These are phyloP conservation scores for Synanthedon andrenaeformis DNA, from an alignment of 2,888 invertebrate genomes.

Conservation along the genomic window DNA sequence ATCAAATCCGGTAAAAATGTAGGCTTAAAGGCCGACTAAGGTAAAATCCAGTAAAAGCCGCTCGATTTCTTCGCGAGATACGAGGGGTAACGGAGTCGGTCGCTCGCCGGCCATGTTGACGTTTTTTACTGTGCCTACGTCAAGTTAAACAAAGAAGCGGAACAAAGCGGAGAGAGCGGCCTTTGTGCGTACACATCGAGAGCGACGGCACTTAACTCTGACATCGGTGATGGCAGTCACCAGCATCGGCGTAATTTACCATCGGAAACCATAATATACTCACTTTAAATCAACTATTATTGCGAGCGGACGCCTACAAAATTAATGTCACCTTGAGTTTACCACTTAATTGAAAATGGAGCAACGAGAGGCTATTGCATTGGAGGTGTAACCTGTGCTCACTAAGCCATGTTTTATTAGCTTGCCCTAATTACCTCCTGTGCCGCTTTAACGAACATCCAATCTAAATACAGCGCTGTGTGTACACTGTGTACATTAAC, in stretches of 20 bases:
- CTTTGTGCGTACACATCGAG: constrained; percentile 55
- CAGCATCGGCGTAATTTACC: constrained; percentile 8
- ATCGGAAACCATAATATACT: constrained; percentile 3
- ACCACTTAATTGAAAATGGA: no score
- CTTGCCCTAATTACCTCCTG: constrained; percentile 56
- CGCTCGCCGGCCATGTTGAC: constrained; percentile 26
- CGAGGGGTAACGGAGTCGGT: constrained; percentile 14
- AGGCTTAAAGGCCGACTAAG: constrained; percentile 4
- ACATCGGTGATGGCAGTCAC: constrained; percentile 37
- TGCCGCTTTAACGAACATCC: constrained; percentile 43
- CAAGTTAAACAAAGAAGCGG: constrained; percentile 60
- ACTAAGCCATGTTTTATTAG: constrained; percentile 51
- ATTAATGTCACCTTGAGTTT: background rate
- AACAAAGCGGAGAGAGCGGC: constrained; percentile 64
- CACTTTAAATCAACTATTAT: background rate
- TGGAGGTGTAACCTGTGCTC: constrained; percentile 36
- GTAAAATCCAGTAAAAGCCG: constrained; percentile 24
- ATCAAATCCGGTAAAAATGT: constrained; percentile 14
- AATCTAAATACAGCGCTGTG: constrained; percentile 38
- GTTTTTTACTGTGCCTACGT: constrained; percentile 47
- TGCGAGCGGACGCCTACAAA: background rate
- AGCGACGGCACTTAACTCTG: constrained; percentile 55
- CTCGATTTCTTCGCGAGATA: constrained; percentile 19
- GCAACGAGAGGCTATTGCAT: constrained; percentile 11
- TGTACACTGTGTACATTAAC: constrained; percentile 4